Evolutionary conservation across 2,797 vertebrate species (phyloP), one percentile per base, ranked within the genome.

Genomic region (Typhlichthys subterraneus): DNA sequence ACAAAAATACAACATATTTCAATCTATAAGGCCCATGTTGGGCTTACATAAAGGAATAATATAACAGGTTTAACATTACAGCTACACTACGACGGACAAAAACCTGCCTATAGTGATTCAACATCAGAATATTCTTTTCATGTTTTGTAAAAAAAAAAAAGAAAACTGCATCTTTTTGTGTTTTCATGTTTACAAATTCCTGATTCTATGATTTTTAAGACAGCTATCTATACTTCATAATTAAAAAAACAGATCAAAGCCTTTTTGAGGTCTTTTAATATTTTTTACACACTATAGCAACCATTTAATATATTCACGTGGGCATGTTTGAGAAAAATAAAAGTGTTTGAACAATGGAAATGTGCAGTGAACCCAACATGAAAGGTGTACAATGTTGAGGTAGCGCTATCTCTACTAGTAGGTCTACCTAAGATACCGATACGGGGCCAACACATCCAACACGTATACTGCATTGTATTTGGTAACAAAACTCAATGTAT

Each of bases 1-100:
- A 96, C 94, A 96, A 96, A 96, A 97, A 95, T 96, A 96, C 93
- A 90, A 95, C 93, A 92, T 91, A 88, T 91, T 90, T 80, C 78
- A 84, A 84, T 93, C 92, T 94, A 92, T 90, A 91, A 91, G 89
- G 90, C 89, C 91, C n/a, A 66, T 75, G 42, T 88, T 77, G 87
- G 91, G 91, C 91, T 92, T 89, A 90, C 86, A 72, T 85, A 69
- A 76, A 85, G 90, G 84, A 89, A 90, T 86, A 87, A 88, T 82
- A 88, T 79, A 84, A 91, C 89, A 82, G 77, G 82, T 89, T 86
- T 81, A 84, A 92, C 89, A 82, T 86, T 86, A 91, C 90, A 87
- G 85, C 86, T 85, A 91, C 89, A 91, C 85, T 81, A 87, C 65
- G 45, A 91, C 79, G 75, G 77, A 90, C 89, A 67, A 83, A 77